These are phyloP conservation scores for Centropus bengalensis DNA, from an alignment of 2,113 vertebrate genomes.

Conservation along the genomic window DNA sequence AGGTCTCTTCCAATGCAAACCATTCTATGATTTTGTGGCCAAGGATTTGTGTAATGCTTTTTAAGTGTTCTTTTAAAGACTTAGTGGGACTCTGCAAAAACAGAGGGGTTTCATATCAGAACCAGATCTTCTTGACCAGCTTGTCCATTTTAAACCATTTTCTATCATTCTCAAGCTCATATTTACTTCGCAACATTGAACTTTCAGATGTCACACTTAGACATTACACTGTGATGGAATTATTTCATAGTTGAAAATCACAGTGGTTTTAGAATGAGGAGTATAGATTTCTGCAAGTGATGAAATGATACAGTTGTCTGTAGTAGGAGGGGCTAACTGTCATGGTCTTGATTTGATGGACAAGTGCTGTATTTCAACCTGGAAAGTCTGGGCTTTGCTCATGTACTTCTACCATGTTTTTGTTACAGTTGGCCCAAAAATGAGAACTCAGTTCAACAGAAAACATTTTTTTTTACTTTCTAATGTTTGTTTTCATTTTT, in stretches of 20 bases:
- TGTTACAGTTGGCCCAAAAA: constrained; percentile 42
- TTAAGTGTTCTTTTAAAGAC: neutral
- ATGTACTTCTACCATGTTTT: constrained; percentile 19
- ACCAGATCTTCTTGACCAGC: neutral
- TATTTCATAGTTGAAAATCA: neutral
- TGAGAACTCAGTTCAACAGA: constrained; percentile 26
- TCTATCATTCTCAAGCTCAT: neutral
- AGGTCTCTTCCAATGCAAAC: too few relatives aligned
- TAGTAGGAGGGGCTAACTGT: neutral
- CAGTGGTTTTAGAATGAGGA: neutral
- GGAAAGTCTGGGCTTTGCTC: constrained; percentile 35
- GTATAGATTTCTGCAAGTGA: neutral
- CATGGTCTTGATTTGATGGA: neutral
- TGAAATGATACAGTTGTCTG: neutral
- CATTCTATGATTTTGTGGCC: too few relatives aligned
- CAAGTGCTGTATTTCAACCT: neutral
- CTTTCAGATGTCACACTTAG: neutral
- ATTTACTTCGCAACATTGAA: neutral
- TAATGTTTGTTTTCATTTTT: constrained; percentile 67
- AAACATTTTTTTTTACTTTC: constrained; percentile 57
- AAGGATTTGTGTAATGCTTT: neutral
- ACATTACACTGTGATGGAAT: neutral
- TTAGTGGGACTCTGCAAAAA: neutral
- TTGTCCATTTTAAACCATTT: neutral
- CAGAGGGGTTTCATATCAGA: neutral